Evolutionary conservation across 1,140 invertebrate species (phyloP).

Genomic region (Cherax destructor): DNA sequence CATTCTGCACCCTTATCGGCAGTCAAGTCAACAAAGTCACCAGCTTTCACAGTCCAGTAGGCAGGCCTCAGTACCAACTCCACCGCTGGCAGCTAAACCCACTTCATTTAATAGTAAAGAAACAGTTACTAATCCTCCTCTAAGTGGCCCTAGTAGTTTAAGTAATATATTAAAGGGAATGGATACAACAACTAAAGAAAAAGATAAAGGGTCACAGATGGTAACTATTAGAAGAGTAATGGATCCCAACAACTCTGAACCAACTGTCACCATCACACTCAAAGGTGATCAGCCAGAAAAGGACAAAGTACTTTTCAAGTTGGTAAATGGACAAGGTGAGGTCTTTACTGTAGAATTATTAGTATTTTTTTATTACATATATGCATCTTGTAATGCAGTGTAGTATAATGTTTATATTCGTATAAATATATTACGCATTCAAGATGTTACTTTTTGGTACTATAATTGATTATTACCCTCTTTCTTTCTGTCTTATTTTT

Average conservation of each 20-base stretch:
- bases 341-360: background rate
- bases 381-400: background rate
- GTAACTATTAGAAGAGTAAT: conserved; percentile 85
- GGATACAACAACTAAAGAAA: conserved; percentile 53
- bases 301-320: conserved; percentile 84
- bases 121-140: conserved; percentile 4
- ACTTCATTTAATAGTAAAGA: conserved; percentile 21
- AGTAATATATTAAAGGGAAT: conserved; percentile 67
- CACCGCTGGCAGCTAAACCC: background rate
- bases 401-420: background rate
- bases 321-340: conserved; percentile 81
- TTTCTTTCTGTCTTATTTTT: no score
- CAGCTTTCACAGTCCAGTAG: conserved; percentile 14
- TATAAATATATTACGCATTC: no score
- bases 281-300: conserved; percentile 85
- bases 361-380: background rate
- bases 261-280: conserved; percentile 85
- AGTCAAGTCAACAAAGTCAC: conserved; percentile 30
- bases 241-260: conserved; percentile 81
- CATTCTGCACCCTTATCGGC: conserved; percentile 31
- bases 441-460: no score
- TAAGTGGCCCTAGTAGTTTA: conserved; percentile 47
- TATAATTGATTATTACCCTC: no score
- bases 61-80: conserved; percentile 6
- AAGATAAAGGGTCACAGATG: conserved; percentile 79